Percentiles rank a stretch among this genome's conserved stretches.
phyloP scores from a whole-genome alignment of 2,113 vertebrate species.

The Corapipo altera region DNA sequence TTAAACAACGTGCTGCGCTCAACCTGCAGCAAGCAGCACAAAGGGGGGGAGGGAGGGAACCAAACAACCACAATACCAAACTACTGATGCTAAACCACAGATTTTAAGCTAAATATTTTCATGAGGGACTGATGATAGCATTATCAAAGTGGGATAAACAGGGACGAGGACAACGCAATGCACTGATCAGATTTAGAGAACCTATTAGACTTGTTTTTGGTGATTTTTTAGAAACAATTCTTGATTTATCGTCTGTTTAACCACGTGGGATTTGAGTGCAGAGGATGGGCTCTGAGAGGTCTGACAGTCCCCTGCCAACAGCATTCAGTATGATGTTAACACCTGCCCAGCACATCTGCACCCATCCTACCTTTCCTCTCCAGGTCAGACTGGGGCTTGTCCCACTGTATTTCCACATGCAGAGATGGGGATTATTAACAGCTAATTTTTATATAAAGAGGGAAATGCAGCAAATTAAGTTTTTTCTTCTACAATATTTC shows the following conservation, averaged over 20 bases:
- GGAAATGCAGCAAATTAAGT: background rate
- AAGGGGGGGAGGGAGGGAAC: accelerated
- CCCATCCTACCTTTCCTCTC: background rate
- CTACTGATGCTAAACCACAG: background rate
- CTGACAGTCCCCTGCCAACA: background rate
- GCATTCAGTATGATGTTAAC: accelerated
- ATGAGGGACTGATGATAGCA: too few relatives aligned
- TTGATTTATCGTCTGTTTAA: background rate
- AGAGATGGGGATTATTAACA: background rate
- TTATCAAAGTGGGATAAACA: background rate
- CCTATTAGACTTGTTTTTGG: background rate
- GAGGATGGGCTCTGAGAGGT: background rate
- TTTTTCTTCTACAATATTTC: background rate
- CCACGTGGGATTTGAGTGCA: background rate
- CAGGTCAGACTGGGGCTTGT: background rate
- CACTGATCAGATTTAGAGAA: background rate
- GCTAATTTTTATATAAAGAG: background rate
- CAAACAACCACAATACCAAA: background rate
- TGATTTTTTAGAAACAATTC: background rate
- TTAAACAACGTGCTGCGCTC: background rate
- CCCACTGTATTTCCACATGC: background rate
- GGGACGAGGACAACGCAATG: background rate
- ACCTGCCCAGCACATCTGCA: background rate
- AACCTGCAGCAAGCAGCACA: background rate
- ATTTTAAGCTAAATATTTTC: background rate